Percentiles rank a stretch among this genome's conserved stretches.
These are phyloP conservation scores for Propithecus perrieri DNA, from an alignment of 2,797 vertebrate genomes.

Conservation along the genomic window DNA sequence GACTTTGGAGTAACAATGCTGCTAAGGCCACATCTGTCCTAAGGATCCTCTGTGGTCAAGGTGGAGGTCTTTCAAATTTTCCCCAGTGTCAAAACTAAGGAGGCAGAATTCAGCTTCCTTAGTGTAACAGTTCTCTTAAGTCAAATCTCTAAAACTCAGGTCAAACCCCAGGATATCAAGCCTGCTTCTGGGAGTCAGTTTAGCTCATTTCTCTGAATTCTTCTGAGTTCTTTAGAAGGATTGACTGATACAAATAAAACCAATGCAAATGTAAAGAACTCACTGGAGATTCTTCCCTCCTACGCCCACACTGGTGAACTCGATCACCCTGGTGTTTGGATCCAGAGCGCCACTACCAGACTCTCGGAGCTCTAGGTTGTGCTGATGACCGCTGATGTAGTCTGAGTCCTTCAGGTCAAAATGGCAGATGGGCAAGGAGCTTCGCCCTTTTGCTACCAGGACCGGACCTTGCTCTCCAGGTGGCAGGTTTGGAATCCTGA, in stretches of 20 bases:
- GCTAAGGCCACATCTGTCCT: not conserved
- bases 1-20: not conserved
- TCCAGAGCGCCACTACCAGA: conserved; percentile 76
- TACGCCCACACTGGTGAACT: conserved; percentile 88
- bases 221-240: not conserved
- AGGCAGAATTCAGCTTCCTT: not conserved
- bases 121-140: not conserved
- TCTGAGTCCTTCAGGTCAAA: conserved; percentile 91
- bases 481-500: conserved; percentile 91
- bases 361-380: conserved; percentile 78
- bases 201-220: not conserved
- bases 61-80: not conserved
- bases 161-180: not conserved
- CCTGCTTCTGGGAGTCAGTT: not conserved
- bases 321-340: conserved; percentile 87
- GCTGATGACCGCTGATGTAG: conserved; percentile 83
- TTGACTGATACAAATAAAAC: not conserved
- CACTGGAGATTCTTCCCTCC: conserved; percentile 85
- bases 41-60: not conserved
- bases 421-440: conserved; percentile 87
- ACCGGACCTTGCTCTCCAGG: conserved; percentile 77
- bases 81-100: not conserved
- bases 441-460: conserved; percentile 86
- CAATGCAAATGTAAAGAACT: not conserved
- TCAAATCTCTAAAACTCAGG: not conserved